A percentile compares a stretch with the other conserved stretches of the same genome.
Evolutionary conservation across 2,888 invertebrate species (phyloP).

Genomic region (Meghimatium bilineatum): DNA sequence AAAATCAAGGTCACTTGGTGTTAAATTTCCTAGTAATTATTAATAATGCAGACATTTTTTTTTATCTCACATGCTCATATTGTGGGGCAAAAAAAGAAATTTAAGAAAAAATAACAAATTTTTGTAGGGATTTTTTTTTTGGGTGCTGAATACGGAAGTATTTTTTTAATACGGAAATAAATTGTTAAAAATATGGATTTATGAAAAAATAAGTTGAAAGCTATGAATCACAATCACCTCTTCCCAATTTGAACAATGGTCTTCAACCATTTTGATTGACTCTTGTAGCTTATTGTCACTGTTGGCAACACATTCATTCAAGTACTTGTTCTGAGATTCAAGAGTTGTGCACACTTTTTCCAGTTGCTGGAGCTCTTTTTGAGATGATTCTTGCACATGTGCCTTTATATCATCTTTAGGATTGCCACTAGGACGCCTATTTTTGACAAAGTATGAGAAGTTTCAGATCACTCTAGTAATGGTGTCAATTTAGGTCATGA

Average conservation of each 20-base stretch:
- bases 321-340: conserved; percentile 42
- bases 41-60: too few species aligned
- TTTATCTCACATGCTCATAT: too few species aligned
- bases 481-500: too few species aligned
- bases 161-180: too few species aligned
- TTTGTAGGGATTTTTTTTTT: too few species aligned
- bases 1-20: too few species aligned
- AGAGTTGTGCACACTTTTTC: conserved; percentile 26
- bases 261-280: conserved; percentile 11
- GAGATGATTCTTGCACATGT: conserved; percentile 24
- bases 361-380: conserved; percentile 33
- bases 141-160: too few species aligned
- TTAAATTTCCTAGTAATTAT: too few species aligned
- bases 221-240: conserved; percentile 31
- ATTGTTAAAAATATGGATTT: too few species aligned
- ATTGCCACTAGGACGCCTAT: conserved; percentile 41
- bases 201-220: too few species aligned
- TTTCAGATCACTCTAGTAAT: not conserved
- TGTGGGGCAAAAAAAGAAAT: too few species aligned
- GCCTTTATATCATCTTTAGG: conserved; percentile 41
- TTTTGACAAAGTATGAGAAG: not conserved
- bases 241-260: conserved; percentile 6
- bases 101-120: too few species aligned
- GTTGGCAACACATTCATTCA: conserved; percentile 32
- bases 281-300: conserved; percentile 32